Evolutionary conservation across 2,888 invertebrate species (phyloP), one percentile per base, ranked within the genome.

Genomic region (Alentia gelatinosa): DNA sequence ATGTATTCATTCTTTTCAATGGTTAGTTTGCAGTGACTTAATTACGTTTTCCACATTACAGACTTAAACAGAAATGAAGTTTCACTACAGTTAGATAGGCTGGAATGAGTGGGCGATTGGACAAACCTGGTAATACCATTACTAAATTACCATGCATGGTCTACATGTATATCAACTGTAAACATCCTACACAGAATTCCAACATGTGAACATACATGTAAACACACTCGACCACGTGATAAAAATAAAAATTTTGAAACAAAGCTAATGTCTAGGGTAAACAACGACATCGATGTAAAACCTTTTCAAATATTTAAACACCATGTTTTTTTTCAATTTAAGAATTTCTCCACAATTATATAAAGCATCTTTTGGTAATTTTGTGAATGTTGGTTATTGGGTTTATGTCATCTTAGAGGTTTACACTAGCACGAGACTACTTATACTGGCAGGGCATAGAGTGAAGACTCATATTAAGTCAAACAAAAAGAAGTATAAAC

Each of bases 161-260:
- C 35, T 79, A 79, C 15, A 79, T 35, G 37, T 37, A 35, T 74
- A 12, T 79, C 39, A 1, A 79, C 79, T 37, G 19, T 19, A 39
- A 35, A 33, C 79, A 37, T 19, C 79, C 39, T 79, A 79, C 79
- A 79, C 79, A 39, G 79, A 79, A 79, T 79, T 79, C 79, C 79
- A 79, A 79, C 79, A 79, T 79, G 79, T 35, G 19, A 37, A 79
- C 79, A 74, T 56, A 56, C 56, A 56, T 56, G 56, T 56, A 56
- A 56, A 56, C 56, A 56, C 56, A 56, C 56, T 56, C n/a, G 19
- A n/a, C n/a, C n/a, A n/a, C 9, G 47, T 7, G 19, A 56, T 56
- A 56, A n/a, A n/a, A n/a, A n/a, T n/a, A n/a, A n/a, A n/a, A n/a
- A n/a, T 56, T n/a, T 19, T 56, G 5, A 56, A 56, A 56, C n/a